A percentile compares a stretch with the other conserved stretches of the same genome.
phyloP scores from a whole-genome alignment of 2,797 vertebrate species.

The Alcedo atthis region DNA sequence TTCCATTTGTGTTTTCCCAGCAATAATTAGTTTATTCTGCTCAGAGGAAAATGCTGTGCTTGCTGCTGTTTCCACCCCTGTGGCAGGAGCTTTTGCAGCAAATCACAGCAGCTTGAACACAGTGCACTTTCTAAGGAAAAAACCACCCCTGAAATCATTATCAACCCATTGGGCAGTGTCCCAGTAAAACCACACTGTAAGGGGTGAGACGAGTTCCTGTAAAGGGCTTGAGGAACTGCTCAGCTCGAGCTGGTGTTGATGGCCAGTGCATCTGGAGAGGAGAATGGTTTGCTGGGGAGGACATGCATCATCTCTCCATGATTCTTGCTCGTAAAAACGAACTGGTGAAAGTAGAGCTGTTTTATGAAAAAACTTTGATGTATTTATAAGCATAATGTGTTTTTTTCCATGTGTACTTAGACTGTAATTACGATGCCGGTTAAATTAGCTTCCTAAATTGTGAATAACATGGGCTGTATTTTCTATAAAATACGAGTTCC shows the following conservation, averaged over 20 bases:
- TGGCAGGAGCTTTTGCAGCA: background rate
- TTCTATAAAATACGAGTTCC: conserved; percentile 5
- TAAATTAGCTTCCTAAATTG: conserved; percentile 8
- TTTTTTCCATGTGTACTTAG: background rate
- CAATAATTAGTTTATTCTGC: background rate
- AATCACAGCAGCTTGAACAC: background rate
- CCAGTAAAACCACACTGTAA: background rate
- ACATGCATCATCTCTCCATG: background rate
- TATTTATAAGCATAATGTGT: background rate
- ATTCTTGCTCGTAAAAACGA: background rate
- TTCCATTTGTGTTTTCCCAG: background rate
- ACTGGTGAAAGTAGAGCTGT: background rate
- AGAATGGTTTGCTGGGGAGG: background rate
- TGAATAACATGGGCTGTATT: background rate
- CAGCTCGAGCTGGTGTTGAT: background rate
- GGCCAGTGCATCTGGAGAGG: background rate
- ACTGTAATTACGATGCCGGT: background rate
- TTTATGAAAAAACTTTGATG: conserved; percentile 5
- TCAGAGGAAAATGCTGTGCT: background rate
- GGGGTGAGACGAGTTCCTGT: background rate
- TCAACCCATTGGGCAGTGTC: background rate
- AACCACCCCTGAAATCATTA: background rate
- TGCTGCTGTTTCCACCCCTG: background rate
- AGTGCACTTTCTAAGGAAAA: background rate
- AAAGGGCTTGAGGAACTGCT: background rate